A percentile compares a stretch with the other conserved stretches of the same genome.
Conservation (phyloP, 2,888 invertebrate genomes). For the Arge pagana region DNA sequence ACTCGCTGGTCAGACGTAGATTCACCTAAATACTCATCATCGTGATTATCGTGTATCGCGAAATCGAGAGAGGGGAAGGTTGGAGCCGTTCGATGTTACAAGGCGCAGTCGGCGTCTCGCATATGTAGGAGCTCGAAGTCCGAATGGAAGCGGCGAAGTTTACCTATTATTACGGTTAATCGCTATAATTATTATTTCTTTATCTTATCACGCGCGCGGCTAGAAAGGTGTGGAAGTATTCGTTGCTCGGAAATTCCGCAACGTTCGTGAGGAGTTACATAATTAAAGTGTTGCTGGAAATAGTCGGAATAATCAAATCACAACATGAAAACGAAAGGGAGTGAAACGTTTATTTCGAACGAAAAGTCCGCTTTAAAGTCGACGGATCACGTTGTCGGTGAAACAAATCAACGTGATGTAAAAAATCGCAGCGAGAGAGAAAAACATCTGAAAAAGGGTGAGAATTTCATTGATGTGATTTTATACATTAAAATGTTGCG, state of each 20-base stretch:
- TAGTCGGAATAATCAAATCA: neutral
- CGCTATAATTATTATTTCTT: conserved; percentile 3
- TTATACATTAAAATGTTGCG: too few relatives aligned
- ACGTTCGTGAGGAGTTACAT: conserved; percentile 8
- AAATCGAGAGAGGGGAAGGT: conserved; percentile 1
- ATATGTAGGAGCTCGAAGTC: neutral
- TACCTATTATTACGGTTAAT: conserved; percentile 7
- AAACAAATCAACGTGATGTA: neutral
- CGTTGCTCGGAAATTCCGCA: neutral
- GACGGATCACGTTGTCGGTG: neutral
- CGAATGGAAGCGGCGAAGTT: neutral
- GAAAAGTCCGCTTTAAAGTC: conserved; percentile 2
- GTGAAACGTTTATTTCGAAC: neutral
- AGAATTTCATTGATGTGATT: too few relatives aligned
- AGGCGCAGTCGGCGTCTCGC: conserved; percentile 3
- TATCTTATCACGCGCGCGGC: conserved; percentile 16
- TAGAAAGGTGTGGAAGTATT: conserved; percentile 15
- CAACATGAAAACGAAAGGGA: conserved; percentile 5
- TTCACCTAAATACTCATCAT: conserved; percentile 1
- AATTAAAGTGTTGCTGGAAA: neutral
- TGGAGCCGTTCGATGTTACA: neutral
- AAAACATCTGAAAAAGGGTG: conserved; percentile 14
- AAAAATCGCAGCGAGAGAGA: neutral
- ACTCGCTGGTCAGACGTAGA: conserved; percentile 9
- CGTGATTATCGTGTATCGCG: conserved; percentile 3